phyloP scores from a whole-genome alignment of 2,113 vertebrate genomes.

The Ornithorhynchus anatinus region DNA sequence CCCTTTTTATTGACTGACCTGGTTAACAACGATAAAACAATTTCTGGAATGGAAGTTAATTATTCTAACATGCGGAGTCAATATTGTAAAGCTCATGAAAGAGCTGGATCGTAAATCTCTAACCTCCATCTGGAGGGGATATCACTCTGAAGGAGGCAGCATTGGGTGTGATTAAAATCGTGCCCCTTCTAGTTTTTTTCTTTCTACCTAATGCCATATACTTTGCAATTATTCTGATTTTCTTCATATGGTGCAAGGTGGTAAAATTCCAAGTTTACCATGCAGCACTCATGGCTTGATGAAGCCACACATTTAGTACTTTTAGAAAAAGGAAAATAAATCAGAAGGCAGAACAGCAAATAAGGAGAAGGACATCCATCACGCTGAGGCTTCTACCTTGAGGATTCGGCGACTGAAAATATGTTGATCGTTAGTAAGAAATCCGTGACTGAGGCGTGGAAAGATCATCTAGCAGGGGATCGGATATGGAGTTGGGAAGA shows the following conservation, averaged over 20 bases:
- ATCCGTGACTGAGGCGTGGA: constrained; percentile 82
- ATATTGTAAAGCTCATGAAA: constrained; percentile 21
- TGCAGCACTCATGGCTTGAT: background rate
- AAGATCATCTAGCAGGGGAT: constrained; percentile 85
- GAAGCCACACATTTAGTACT: background rate
- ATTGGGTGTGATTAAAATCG: constrained; percentile 37
- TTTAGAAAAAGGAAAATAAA: background rate
- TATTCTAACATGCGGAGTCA: background rate
- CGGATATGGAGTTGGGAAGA: constrained; percentile 41
- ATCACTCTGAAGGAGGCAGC: background rate
- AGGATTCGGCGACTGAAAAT: constrained; percentile 82
- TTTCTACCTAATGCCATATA: too few relatives aligned
- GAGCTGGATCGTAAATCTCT: background rate
- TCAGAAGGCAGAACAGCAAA: constrained; percentile 48
- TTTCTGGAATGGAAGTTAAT: fast-evolving
- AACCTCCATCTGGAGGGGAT: constrained; percentile 43
- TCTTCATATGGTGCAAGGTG: background rate
- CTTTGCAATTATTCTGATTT: background rate
- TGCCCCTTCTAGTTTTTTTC: constrained; percentile 13
- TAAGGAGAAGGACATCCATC: constrained; percentile 1
- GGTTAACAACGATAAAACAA: fast-evolving
- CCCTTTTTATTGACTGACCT: background rate
- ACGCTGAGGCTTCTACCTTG: constrained; percentile 81
- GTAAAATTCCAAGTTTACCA: background rate
- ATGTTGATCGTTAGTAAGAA: constrained; percentile 84